Evolutionary conservation across 2,113 vertebrate species (phyloP).

Genomic region (Macaca nemestrina): DNA sequence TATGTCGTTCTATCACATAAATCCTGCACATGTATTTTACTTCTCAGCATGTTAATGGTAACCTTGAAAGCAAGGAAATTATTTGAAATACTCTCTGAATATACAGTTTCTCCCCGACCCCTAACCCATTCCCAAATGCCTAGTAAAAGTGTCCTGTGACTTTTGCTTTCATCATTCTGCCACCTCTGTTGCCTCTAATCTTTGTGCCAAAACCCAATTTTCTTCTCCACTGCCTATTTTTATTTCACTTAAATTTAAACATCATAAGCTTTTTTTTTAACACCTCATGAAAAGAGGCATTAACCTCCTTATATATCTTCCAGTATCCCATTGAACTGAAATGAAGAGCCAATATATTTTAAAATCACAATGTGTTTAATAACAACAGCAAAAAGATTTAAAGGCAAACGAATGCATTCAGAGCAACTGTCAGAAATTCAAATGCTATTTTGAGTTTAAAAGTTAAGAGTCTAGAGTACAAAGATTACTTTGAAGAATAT

Average conservation of each 20-base stretch:
- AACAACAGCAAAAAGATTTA: background rate
- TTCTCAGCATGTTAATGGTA: background rate
- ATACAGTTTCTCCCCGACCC: background rate
- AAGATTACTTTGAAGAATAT: background rate
- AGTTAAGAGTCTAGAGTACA: background rate
- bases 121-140: background rate
- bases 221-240: conserved; percentile 15
- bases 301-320: background rate
- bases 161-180: background rate
- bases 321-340: background rate
- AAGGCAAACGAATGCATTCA: background rate
- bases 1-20: conserved; percentile 27
- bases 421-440: background rate
- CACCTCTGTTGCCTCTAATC: background rate
- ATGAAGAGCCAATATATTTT: conserved; percentile 30
- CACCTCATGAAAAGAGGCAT: background rate
- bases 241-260: conserved; percentile 63
- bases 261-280: conserved; percentile 58
- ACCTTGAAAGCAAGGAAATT: background rate
- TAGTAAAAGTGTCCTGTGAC: background rate
- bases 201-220: background rate
- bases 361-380: conserved; percentile 13
- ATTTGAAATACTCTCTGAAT: background rate
- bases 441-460: background rate
- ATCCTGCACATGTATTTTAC: background rate